Evolutionary conservation across 2,797 vertebrate species (phyloP).

Genomic region (Rhabdomys pumilio): DNA sequence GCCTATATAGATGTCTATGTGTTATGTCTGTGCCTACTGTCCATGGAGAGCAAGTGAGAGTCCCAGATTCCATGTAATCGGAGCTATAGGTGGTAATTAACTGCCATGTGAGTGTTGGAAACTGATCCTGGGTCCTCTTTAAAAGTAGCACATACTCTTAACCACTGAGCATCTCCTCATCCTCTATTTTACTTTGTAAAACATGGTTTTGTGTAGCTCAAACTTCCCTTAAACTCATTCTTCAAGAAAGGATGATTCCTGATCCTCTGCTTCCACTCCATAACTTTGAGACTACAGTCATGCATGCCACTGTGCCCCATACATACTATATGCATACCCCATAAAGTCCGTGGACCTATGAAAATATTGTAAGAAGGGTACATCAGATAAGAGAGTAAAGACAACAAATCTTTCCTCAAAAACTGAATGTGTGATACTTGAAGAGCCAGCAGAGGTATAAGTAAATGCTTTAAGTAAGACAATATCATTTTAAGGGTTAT

Average conservation of each 20-base stretch:
- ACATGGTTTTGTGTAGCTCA: neutral
- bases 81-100: neutral
- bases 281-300: neutral
- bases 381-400: neutral
- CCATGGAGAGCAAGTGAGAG: neutral
- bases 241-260: neutral
- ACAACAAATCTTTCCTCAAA: conserved; percentile 31
- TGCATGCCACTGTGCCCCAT: neutral
- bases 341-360: neutral
- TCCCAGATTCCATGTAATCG: too few relatives aligned
- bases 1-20: neutral
- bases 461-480: conserved; percentile 18
- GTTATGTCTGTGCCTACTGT: neutral
- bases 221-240: neutral
- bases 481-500: conserved; percentile 25
- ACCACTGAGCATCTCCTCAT: neutral
- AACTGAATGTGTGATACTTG: neutral
- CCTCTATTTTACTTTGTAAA: too few relatives aligned
- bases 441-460: neutral
- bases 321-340: neutral
- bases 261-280: neutral
- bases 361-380: neutral
- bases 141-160: neutral
- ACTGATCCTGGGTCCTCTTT: neutral
- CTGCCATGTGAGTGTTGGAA: neutral